These are phyloP conservation scores for Spodoptera littoralis DNA, from an alignment of 2,888 invertebrate species.

Conservation along the genomic window DNA sequence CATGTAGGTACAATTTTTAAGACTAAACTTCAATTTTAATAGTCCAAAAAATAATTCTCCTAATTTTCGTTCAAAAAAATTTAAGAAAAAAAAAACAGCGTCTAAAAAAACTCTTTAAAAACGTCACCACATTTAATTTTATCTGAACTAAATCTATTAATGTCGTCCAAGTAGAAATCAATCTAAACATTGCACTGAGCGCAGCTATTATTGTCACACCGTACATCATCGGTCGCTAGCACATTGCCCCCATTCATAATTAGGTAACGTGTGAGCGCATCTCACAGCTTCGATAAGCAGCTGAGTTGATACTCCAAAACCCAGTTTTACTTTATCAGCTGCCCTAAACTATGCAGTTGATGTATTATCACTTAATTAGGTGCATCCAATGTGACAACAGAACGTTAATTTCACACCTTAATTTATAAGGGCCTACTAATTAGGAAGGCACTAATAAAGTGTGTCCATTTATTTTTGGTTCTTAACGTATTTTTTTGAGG, in stretches of 20 bases:
- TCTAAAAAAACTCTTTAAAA: slow-evolving; percentile 6
- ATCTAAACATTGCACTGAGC: slow-evolving; percentile 40
- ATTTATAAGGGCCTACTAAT: slow-evolving; percentile 47
- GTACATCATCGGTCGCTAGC: slow-evolving; percentile 43
- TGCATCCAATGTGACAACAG: slow-evolving; percentile 49
- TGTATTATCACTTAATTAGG: slow-evolving; percentile 52
- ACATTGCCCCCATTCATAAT: slow-evolving; percentile 55
- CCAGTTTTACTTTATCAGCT: slow-evolving; percentile 55
- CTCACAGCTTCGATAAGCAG: slow-evolving; percentile 41
- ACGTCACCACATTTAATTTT: neutral
- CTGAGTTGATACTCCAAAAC: slow-evolving; percentile 52
- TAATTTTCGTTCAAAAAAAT: no score
- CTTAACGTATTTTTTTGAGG: slow-evolving; percentile 4
- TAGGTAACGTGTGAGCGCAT: slow-evolving; percentile 51
- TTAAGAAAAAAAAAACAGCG: neutral
- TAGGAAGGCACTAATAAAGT: slow-evolving; percentile 33
- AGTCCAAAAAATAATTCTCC: no score
- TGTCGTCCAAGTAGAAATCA: slow-evolving; percentile 33
- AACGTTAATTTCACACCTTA: slow-evolving; percentile 49
- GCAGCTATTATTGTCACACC: slow-evolving; percentile 43
- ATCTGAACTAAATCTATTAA: slow-evolving; percentile 12
- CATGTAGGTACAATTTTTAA: no score
- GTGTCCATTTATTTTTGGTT: slow-evolving; percentile 45
- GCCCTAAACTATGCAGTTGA: slow-evolving; percentile 50
- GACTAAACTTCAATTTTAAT: no score